Base-by-base conservation (phyloP, 2,113 vertebrate genomes). In the Onychorhynchus coronatus region DNA sequence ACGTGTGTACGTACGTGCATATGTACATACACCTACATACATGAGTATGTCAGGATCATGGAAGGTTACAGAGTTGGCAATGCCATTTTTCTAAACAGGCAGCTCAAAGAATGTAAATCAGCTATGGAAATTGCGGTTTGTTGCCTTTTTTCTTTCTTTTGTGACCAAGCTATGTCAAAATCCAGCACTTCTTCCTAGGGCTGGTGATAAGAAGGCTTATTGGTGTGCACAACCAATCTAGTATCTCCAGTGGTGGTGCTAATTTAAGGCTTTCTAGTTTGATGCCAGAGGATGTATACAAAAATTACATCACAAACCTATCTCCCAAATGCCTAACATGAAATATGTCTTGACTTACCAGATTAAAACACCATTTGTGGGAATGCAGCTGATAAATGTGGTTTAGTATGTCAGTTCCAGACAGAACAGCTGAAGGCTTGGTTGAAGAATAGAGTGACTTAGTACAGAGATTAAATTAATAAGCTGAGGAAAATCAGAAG, bases 1-100 rank as follows among this genome's bases (percentile, higher is more conserved):
- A 12, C 44, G 0, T 39, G 7, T 21, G 16, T 19, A 35, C 4
- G 6, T 22, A 9, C 8, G 3, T 55, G 4, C 6, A 6, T 15
- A 17, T 31, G 42, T 28, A 12, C 1, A 8, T 41, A 41, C 39
- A n/a, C 2, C 14, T 8, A 27, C 46, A 14, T 7, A 19, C 3
- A 22, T 31, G 41, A 24, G 5, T 9, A 44, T 61, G 19, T 44
- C 49, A 77, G 19, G 28, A 46, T 47, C 27, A 15, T 8, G 14
- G 49, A 55, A 58, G 7, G 42, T 20, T 68, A 23, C 15, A 61
- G 63, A 35, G 11, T 11, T 68, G 41, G 5, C 9, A 92, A 13
- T 39, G 11, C n/a, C 44, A 5, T 55, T 28, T 79, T 70, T 81
- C 28, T 39, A 35, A 47, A 24, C 6, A 75, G 27, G 63, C n/a